Conservation (phyloP, 2,113 vertebrate genomes). For the Mormyrus iriodes region DNA sequence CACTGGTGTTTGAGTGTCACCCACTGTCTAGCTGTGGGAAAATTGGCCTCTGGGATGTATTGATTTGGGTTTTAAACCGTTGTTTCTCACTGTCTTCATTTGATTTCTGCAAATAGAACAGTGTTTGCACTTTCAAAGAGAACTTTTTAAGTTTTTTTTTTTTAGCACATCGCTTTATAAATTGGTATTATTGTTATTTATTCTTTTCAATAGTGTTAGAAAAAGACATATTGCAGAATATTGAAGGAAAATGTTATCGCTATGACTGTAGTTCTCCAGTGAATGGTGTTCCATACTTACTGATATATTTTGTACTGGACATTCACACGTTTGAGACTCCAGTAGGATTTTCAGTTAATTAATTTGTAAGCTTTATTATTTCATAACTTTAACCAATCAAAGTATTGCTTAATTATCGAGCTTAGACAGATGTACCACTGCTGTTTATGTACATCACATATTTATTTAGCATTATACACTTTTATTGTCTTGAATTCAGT, state of each 20-base stretch:
- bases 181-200: background rate
- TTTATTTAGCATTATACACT: background rate
- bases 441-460: background rate
- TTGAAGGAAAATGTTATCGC: background rate
- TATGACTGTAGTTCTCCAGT: background rate
- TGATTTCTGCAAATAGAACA: background rate
- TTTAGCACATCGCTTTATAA: background rate
- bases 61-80: background rate
- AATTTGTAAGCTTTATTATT: background rate
- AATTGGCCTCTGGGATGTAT: conserved; percentile 6
- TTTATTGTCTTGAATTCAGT: background rate
- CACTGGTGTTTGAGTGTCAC: background rate
- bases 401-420: background rate
- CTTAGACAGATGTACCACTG: background rate
- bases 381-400: background rate
- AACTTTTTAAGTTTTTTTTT: background rate
- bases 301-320: background rate
- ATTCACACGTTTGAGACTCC: background rate
- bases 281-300: background rate
- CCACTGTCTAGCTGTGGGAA: background rate
- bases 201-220: background rate
- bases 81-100: background rate
- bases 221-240: background rate
- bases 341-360: background rate
- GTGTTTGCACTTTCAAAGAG: background rate